Conservation (phyloP, 2,113 vertebrate genomes). For the Crotophaga sulcirostris region DNA sequence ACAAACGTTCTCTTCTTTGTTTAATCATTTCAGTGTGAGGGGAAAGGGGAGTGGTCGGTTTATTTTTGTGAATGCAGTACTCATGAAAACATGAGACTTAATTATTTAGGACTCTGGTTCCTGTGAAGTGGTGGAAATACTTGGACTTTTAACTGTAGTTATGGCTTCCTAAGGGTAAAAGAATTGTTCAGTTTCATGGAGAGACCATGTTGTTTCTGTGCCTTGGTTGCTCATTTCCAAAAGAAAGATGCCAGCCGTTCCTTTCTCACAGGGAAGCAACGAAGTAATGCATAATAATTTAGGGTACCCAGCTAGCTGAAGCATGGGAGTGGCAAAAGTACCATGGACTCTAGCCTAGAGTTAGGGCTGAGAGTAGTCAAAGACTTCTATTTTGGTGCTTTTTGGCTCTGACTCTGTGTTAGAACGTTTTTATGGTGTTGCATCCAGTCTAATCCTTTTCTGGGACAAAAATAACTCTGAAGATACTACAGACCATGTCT, state of each 20-base stretch:
- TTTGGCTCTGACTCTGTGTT: neutral
- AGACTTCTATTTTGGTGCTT: neutral
- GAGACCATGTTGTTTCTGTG: neutral
- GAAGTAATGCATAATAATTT: neutral
- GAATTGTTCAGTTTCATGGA: neutral
- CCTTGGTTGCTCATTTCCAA: neutral
- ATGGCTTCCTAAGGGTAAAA: neutral
- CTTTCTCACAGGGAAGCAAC: neutral
- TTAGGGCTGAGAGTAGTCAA: neutral
- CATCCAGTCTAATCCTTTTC: neutral
- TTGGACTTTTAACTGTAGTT: neutral
- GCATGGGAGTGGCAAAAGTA: neutral
- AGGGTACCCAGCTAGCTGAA: neutral
- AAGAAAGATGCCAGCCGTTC: neutral
- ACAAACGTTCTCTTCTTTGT: neutral
- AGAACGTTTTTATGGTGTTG: neutral
- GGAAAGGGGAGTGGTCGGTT: neutral
- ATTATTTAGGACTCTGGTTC: neutral
- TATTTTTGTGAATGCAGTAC: neutral
- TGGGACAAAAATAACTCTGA: neutral
- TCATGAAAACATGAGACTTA: neutral
- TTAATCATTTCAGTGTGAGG: neutral
- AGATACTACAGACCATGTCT: neutral
- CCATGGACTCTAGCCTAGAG: neutral
- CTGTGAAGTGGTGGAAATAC: neutral